A percentile compares a stretch with the other conserved stretches of the same genome.
phyloP scores from a whole-genome alignment of 1,140 invertebrate genomes.

The Drosophila equinoxialis region DNA sequence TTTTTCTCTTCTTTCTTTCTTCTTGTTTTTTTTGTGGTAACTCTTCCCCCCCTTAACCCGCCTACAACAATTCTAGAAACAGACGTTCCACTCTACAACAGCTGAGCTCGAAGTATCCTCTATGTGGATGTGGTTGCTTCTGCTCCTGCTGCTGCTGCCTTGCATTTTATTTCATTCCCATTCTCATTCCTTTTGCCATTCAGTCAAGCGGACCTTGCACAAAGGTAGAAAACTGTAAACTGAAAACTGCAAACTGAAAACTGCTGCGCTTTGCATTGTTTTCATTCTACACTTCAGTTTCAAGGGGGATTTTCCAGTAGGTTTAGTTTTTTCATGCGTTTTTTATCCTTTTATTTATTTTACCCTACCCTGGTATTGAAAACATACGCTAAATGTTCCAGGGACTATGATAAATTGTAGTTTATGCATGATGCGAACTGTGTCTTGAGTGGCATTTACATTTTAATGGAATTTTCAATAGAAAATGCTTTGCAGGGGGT shows the following conservation, averaged over 20 bases:
- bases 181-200: slow-evolving; percentile 30
- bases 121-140: not conserved
- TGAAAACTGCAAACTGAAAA: slow-evolving; percentile 75
- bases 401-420: slow-evolving; percentile 66
- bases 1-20: slow-evolving; percentile 41
- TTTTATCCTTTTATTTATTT: slow-evolving; percentile 40
- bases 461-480: slow-evolving; percentile 26
- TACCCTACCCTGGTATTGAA: slow-evolving; percentile 38
- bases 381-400: slow-evolving; percentile 73
- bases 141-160: slow-evolving; percentile 7
- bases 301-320: slow-evolving; percentile 41
- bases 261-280: slow-evolving; percentile 74
- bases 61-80: slow-evolving; percentile 73
- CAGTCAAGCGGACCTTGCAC: slow-evolving; percentile 50
- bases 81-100: slow-evolving; percentile 76
- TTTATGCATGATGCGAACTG: slow-evolving; percentile 43
- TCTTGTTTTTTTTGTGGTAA: slow-evolving; percentile 31
- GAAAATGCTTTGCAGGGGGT: not conserved
- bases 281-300: slow-evolving; percentile 59
- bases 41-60: slow-evolving; percentile 31
- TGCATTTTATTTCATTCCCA: slow-evolving; percentile 13
- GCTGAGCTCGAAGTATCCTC: slow-evolving; percentile 62
- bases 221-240: slow-evolving; percentile 69
- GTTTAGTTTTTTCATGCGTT: slow-evolving; percentile 36
- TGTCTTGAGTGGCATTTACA: slow-evolving; percentile 50